A percentile compares a stretch with the other conserved stretches of the same genome.
Conservation (phyloP, 1,140 invertebrate species). For the Drosophila mauritiana region DNA sequence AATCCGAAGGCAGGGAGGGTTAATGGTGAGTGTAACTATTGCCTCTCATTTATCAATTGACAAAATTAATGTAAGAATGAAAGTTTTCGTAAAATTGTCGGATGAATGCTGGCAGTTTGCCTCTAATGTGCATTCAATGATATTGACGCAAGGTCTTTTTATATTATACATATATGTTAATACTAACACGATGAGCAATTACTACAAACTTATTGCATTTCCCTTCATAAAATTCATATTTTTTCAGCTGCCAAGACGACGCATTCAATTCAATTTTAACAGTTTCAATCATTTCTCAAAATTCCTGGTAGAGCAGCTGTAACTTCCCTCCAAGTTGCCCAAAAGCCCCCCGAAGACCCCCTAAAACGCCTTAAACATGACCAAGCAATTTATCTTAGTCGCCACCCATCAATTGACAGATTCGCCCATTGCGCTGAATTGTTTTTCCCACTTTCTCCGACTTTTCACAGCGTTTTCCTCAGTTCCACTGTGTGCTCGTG, state of each 20-base stretch:
- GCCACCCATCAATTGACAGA: conserved; percentile 55
- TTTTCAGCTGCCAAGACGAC: not conserved
- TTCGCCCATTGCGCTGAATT: conserved; percentile 46
- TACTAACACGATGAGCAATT: no score
- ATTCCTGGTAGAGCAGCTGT: conserved; percentile 1
- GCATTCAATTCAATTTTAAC: conserved; percentile 15
- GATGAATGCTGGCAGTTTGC: no score
- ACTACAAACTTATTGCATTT: no score
- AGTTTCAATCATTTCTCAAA: conserved; percentile 31
- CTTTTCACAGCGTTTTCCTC: conserved; percentile 4
- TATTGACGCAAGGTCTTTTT: no score
- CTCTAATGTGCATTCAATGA: no score
- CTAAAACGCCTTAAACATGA: conserved; percentile 5
- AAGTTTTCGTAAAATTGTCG: not conserved
- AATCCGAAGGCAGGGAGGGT: not conserved
- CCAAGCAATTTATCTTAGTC: conserved; percentile 60
- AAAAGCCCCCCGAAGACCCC: not conserved
- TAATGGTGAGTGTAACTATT: conserved; percentile 28
- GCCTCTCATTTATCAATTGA: conserved; percentile 26
- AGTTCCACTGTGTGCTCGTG: conserved; percentile 1
- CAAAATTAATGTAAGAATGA: not conserved
- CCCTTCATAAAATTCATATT: conserved; percentile 14
- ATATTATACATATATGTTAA: no score
- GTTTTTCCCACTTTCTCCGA: conserved; percentile 29
- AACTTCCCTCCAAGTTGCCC: not conserved